A percentile compares a stretch with the other conserved stretches of the same genome.
Conservation (phyloP, 2,888 invertebrate genomes). For the Rhopalosiphum nymphaeae region DNA sequence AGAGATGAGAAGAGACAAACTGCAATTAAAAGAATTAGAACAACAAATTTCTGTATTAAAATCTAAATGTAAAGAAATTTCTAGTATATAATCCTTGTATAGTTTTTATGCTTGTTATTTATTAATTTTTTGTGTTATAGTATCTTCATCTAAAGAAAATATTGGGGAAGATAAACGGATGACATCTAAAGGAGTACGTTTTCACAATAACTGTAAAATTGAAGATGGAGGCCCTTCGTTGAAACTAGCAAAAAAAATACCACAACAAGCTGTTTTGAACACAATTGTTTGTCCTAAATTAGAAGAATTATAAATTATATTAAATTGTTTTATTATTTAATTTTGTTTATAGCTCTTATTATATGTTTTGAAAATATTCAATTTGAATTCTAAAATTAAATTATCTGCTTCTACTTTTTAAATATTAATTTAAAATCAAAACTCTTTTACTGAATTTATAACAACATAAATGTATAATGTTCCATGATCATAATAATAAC, state of each 20-base stretch:
- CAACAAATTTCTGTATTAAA: conserved; percentile 43
- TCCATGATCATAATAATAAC: not conserved
- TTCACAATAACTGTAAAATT: conserved; percentile 51
- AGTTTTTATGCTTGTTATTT: not conserved
- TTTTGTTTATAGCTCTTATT: not conserved
- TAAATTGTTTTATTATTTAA: not conserved
- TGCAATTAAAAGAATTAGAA: conserved; percentile 52
- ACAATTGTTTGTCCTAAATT: conserved; percentile 51
- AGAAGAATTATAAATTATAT: conserved; percentile 43
- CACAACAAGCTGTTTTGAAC: conserved; percentile 47
- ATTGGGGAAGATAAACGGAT: not conserved
- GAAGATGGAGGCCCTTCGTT: conserved; percentile 47
- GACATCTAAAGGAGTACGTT: conserved; percentile 33
- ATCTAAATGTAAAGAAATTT: conserved; percentile 47
- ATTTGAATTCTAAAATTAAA: not conserved
- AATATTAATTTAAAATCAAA: not conserved
- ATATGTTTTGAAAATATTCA: not conserved
- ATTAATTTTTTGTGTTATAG: not conserved
- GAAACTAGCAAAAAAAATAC: conserved; percentile 46
- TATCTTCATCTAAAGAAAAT: conserved; percentile 44
- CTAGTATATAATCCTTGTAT: not conserved
- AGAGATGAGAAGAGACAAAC: conserved; percentile 60
- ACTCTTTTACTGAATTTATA: not conserved
- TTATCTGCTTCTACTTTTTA: not conserved
- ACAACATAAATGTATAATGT: not conserved